Percentiles rank a stretch among this genome's conserved stretches.
Conservation (phyloP, 1,140 invertebrate species). For the Trialeurodes vaporariorum region DNA sequence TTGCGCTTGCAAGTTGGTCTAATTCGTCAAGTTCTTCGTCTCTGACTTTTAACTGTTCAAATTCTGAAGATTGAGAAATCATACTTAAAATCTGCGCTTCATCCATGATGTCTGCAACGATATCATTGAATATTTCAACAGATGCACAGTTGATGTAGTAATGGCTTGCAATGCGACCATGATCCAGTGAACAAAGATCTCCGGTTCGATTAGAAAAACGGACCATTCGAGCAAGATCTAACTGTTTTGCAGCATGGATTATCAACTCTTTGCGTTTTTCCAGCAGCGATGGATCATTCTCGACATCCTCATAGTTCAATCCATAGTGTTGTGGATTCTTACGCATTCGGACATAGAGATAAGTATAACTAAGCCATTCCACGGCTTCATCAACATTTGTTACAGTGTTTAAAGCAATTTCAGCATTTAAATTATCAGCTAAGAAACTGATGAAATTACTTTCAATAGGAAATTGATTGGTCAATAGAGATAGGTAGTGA, state of each 20-base stretch:
- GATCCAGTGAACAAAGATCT: slow-evolving; percentile 72
- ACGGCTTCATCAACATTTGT: slow-evolving; percentile 92
- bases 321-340: slow-evolving; percentile 89
- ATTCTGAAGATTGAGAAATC: slow-evolving; percentile 86
- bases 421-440: slow-evolving; percentile 95
- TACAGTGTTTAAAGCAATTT: slow-evolving; percentile 88
- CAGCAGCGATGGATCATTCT: slow-evolving; percentile 63
- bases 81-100: slow-evolving; percentile 77
- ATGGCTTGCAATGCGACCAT: slow-evolving; percentile 92
- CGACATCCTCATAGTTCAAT: slow-evolving; percentile 52
- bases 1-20: slow-evolving; percentile 53
- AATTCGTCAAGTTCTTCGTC: slow-evolving; percentile 91
- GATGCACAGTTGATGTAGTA: slow-evolving; percentile 98
- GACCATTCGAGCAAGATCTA: slow-evolving; percentile 93
- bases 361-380: slow-evolving; percentile 96
- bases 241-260: slow-evolving; percentile 58
- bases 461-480: slow-evolving; percentile 96
- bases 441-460: slow-evolving; percentile 88
- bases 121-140: slow-evolving; percentile 79
- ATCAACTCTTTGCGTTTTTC: slow-evolving; percentile 62
- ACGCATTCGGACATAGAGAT: slow-evolving; percentile 86
- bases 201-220: slow-evolving; percentile 74
- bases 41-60: slow-evolving; percentile 89
- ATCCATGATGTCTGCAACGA: slow-evolving; percentile 64
- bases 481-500: slow-evolving; percentile 88